Evolutionary conservation across 2,113 vertebrate genomes (phyloP).

Genomic region (Pseudonaja textilis): DNA sequence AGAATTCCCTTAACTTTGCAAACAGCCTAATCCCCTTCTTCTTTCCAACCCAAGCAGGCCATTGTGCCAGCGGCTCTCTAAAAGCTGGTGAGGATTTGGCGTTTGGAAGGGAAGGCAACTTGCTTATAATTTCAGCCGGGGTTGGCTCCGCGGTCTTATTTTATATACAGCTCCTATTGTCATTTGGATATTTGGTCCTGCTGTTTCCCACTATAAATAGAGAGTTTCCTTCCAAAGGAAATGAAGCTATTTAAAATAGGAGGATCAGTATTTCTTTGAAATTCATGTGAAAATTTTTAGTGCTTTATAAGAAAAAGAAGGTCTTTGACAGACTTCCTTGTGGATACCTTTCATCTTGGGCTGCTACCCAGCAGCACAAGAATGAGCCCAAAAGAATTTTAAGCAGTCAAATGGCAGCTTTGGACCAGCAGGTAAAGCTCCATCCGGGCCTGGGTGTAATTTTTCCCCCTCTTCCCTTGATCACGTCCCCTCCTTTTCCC

Average conservation of each 20-base stretch:
- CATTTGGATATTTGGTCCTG: constrained; percentile 51
- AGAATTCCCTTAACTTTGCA: constrained; percentile 8
- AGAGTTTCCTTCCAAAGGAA: constrained; percentile 67
- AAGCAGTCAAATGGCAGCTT: constrained; percentile 39
- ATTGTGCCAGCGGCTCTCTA: constrained; percentile 31
- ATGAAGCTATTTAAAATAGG: constrained; percentile 60
- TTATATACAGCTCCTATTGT: constrained; percentile 62
- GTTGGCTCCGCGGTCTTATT: constrained; percentile 49
- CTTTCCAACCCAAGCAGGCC: neutral
- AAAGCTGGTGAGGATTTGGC: constrained; percentile 40
- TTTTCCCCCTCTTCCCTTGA: constrained; percentile 22
- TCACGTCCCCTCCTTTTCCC: neutral
- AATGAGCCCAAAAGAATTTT: constrained; percentile 53
- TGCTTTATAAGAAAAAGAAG: constrained; percentile 60
- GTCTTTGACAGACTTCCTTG: constrained; percentile 64
- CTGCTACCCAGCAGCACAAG: constrained; percentile 52
- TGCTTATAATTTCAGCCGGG: constrained; percentile 46
- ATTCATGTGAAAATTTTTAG: constrained; percentile 70
- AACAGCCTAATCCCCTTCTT: constrained; percentile 4
- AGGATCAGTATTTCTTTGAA: constrained; percentile 67
- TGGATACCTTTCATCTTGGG: constrained; percentile 52
- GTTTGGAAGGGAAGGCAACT: constrained; percentile 38
- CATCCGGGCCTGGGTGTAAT: constrained; percentile 44
- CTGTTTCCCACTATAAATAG: constrained; percentile 67
- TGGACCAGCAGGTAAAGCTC: constrained; percentile 52